phyloP scores from a whole-genome alignment of 1,140 invertebrate species.

The Agrilus planipennis region DNA sequence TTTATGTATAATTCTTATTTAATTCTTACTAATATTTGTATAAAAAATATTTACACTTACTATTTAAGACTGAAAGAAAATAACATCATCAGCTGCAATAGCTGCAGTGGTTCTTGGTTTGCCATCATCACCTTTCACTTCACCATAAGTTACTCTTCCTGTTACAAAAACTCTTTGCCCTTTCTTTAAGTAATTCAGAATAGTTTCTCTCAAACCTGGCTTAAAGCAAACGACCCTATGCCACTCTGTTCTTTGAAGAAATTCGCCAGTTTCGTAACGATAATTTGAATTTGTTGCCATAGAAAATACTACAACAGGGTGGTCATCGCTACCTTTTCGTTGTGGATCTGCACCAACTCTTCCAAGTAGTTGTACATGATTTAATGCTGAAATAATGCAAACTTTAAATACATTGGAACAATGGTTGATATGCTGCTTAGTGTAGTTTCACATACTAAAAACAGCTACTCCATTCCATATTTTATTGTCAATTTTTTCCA shows the following conservation, averaged over 20 bases:
- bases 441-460: too few relatives aligned
- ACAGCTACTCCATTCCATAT: background rate
- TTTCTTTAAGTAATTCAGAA: constrained; percentile 71
- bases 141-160: constrained; percentile 74
- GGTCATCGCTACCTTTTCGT: constrained; percentile 63
- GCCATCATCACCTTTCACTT: constrained; percentile 70
- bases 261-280: constrained; percentile 62
- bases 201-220: constrained; percentile 62
- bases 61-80: constrained; percentile 53
- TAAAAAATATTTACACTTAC: too few relatives aligned
- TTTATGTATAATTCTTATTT: too few relatives aligned
- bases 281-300: constrained; percentile 82
- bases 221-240: constrained; percentile 82
- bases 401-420: constrained; percentile 1
- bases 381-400: constrained; percentile 76
- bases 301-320: constrained; percentile 82
- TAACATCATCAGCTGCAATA: constrained; percentile 76
- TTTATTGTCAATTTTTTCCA: background rate
- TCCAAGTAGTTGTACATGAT: constrained; percentile 76
- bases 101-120: constrained; percentile 56
- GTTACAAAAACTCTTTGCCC: constrained; percentile 75
- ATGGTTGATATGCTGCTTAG: background rate
- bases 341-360: constrained; percentile 78
- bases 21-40: too few relatives aligned
- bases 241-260: constrained; percentile 81